Conservation (phyloP, 2,797 vertebrate species). For the Pyrocephalus nanus region DNA sequence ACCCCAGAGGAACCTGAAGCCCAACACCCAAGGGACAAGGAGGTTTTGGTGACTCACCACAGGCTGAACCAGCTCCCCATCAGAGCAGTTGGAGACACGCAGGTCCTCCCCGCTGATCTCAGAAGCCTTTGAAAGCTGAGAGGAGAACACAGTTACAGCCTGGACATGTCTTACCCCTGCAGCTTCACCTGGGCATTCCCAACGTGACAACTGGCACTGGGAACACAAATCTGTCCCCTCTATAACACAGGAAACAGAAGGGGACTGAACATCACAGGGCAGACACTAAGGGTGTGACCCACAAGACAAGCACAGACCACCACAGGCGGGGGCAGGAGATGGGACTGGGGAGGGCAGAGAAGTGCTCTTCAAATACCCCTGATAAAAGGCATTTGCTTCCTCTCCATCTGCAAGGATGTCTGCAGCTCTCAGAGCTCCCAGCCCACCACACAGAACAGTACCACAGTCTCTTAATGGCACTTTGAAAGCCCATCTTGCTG, state of each 20-base stretch:
- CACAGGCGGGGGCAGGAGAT: background rate
- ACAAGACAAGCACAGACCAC: background rate
- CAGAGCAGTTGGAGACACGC: background rate
- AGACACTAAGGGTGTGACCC: background rate
- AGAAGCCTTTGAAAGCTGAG: slow-evolving; percentile 22
- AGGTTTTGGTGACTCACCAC: slow-evolving; percentile 57
- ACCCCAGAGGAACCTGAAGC: rapidly evolving
- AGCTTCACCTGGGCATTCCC: background rate
- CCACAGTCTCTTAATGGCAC: background rate
- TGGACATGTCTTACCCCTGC: rapidly evolving
- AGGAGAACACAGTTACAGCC: background rate
- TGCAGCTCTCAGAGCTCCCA: background rate
- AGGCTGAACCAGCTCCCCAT: background rate
- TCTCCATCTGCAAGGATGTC: background rate
- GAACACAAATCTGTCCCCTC: background rate
- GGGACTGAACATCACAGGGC: background rate
- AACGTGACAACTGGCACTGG: rapidly evolving
- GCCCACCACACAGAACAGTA: background rate
- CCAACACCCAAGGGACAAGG: background rate
- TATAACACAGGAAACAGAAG: background rate
- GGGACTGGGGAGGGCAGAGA: background rate
- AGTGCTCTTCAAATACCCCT: background rate
- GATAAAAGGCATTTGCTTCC: background rate
- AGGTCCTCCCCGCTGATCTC: slow-evolving; percentile 49
- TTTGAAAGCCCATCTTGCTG: background rate